Conservation (phyloP, 2,797 vertebrate genomes). For the Megalops cyprinoides region DNA sequence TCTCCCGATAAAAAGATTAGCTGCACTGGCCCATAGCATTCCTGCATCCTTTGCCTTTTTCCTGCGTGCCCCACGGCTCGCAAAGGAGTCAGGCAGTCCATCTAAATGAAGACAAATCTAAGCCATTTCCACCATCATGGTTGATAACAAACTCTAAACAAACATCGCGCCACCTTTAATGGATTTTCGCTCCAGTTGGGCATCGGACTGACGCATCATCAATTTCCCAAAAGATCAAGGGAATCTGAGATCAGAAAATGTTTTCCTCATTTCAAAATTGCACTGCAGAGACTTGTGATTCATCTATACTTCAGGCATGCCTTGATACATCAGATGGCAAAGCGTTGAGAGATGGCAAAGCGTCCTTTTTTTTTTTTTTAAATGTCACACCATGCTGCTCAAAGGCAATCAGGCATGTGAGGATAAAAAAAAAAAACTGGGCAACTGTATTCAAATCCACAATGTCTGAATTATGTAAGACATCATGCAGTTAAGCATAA, state of each 20-base stretch:
- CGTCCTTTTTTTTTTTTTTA: background rate
- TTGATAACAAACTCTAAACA: constrained; percentile 16
- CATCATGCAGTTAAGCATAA: background rate
- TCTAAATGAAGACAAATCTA: constrained; percentile 34
- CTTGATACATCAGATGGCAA: background rate
- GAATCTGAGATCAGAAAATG: constrained; percentile 19
- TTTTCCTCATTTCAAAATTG: constrained; percentile 1
- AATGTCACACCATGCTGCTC: background rate
- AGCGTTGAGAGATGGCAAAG: background rate
- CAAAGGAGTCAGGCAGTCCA: background rate
- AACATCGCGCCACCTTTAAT: constrained; percentile 18
- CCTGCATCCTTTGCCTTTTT: background rate
- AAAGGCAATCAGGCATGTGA: background rate
- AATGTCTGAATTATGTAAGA: constrained; percentile 13
- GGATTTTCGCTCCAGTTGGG: constrained; percentile 25
- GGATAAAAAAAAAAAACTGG: background rate
- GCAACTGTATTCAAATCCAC: background rate
- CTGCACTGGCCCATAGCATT: background rate
- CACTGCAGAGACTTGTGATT: constrained; percentile 23
- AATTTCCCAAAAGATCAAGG: constrained; percentile 32
- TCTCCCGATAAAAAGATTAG: constrained; percentile 21
- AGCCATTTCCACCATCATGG: constrained; percentile 22
- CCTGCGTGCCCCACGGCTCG: background rate
- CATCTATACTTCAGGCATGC: background rate
- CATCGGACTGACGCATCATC: constrained; percentile 36